A percentile compares a stretch with the other conserved stretches of the same genome.
These are phyloP conservation scores for Azemiops feae DNA, from an alignment of 2,113 vertebrate genomes.

Conservation along the genomic window DNA sequence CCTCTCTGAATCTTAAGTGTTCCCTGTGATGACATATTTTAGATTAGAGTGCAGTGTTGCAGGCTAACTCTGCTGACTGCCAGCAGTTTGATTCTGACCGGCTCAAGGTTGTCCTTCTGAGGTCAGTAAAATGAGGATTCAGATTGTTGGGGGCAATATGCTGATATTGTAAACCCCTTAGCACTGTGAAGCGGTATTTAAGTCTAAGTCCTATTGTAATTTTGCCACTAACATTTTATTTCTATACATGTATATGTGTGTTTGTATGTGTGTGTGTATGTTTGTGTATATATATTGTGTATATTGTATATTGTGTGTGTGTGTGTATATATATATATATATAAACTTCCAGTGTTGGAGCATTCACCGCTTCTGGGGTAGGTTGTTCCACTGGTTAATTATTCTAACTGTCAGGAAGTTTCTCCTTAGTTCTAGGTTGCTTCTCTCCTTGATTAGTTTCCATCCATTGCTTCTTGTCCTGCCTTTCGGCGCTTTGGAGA, in stretches of 20 bases:
- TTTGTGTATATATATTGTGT: too few species aligned
- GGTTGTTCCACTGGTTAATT: too few species aligned
- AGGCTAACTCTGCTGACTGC: neutral
- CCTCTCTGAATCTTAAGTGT: neutral
- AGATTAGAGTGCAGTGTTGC: neutral
- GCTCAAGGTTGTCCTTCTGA: neutral
- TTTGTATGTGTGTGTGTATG: too few species aligned
- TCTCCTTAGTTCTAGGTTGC: too few species aligned
- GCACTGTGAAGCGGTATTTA: neutral
- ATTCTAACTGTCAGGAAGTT: too few species aligned
- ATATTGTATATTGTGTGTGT: too few species aligned
- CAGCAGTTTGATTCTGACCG: neutral
- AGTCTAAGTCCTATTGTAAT: neutral
- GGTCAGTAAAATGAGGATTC: neutral
- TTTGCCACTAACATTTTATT: neutral
- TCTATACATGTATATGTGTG: neutral
- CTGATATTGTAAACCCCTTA: neutral
- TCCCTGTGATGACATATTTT: neutral
- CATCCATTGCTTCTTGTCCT: too few species aligned
- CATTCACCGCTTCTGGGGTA: too few species aligned
- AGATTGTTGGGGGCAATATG: neutral
- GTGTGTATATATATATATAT: too few species aligned
- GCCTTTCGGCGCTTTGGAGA: too few species aligned
- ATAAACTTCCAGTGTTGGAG: too few species aligned
- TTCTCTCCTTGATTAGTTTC: too few species aligned